Base-by-base conservation (phyloP, 2,113 vertebrate genomes). In the Formicarius rufipectus region DNA sequence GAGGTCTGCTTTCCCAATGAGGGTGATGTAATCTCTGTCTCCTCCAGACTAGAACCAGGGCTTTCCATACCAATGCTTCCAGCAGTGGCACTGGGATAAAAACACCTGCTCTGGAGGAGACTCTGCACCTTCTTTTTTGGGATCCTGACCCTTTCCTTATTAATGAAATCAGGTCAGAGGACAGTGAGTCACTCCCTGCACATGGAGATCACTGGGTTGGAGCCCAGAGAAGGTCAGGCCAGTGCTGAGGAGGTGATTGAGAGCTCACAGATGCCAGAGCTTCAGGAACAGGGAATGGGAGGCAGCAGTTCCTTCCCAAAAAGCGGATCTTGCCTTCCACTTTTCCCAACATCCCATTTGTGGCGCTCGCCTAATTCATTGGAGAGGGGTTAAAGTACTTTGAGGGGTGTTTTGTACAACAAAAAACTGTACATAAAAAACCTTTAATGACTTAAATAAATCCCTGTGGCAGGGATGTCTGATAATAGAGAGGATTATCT, bases 361-460 rank as follows among this genome's bases (percentile, higher is more conserved):
- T 76, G 80, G 23, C 35, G 28, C 91, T 84, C 7, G 0, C 53
- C 56, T 84, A 10, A 22, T 84, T 58, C 63, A 20, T 50, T 76
- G 58, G 24, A 45, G 85, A 69, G 88, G 49, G 62, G 64, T 69
- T 85, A 13, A 76, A 90, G 78, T 58, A 35, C 90, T 90, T 79
- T 5, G 73, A 79, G 71, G 53, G 64, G 47, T 31, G 40, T 79
- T 94, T 87, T 76, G 49, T 79, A 60, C 44, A 58, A 49, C 45
- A 67, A 74, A 47, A 71, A 74, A 47, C 42, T 60, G 59, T 71
- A 89, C 93, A 84, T 93, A 92, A 79, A 93, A 84, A 89, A 37
- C 56, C 16, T 73, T 91, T 95, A 87, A 87, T 68, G 84, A 72
- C 91, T 94, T 68, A 21, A 87, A 55, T 87, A 76, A 94, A 91